Base-by-base conservation (phyloP, 2,113 vertebrate genomes). In the Columba janthina region DNA sequence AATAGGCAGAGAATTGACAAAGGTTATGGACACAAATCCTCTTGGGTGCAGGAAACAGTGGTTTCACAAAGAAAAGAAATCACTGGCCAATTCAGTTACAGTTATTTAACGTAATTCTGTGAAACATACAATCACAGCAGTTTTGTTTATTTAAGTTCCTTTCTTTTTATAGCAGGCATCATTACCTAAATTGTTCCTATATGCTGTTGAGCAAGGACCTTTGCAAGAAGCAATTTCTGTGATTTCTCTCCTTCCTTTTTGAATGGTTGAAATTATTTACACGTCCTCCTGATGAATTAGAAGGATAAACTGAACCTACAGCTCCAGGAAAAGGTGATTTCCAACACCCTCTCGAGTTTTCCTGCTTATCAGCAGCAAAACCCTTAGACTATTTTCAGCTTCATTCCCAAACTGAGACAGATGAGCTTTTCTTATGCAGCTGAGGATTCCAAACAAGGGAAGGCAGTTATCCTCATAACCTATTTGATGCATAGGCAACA, bases 391-490 rank as follows among this genome's bases (percentile, higher is more conserved):
- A n/a, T 36, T 76, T 58, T 34, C 58, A 79, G 20, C 15, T 72
- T 91, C 36, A 53, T 31, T 85, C 54, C 28, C 48, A 66, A 64
- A 82, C 16, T 36, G 46, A 38, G n/a, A 72, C 11, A 74, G 20
- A 36, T 34, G 5, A 38, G 12, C 15, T 53, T 64, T 56, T 50
- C n/a, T 76, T 54, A 46, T 18, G 24, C 5, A 61, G n/a, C 5
- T 3, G 2, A 72, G 46, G 25, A 85, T 62, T 70, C 11, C 62
- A 46, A 58, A 46, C 36, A 65, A 76, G 5, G 78, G n/a, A 83
- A 66, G 0, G 2, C 10, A 62, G 17, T 62, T 54, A 53, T 1
- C 1, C 25, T 75, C 71, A n/a, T 1, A 2, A 79, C 2, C 20
- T 71, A 28, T 46, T 66, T 56, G 31, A 17, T 62, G 76, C 60